Conservation (phyloP, 2,797 vertebrate species). For the Coregonus sp. region DNA sequence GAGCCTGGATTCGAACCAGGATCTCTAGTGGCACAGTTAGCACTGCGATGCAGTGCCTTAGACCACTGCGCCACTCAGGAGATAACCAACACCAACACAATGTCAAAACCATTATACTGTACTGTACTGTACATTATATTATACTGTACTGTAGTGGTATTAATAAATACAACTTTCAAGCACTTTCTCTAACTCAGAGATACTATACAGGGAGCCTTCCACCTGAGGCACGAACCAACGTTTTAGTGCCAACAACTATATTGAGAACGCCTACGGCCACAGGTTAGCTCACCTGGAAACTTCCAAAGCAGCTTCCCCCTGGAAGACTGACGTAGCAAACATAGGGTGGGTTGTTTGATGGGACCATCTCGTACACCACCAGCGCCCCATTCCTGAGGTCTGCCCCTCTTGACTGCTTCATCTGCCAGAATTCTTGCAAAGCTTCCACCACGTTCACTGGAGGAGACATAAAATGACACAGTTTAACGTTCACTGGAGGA, state of each 20-base stretch:
- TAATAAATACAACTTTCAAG: neutral
- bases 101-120: neutral
- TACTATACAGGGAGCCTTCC: too few relatives aligned
- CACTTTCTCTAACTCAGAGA: neutral
- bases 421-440: conserved; percentile 98
- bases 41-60: too few relatives aligned
- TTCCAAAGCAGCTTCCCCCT: conserved; percentile 96
- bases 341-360: conserved; percentile 91
- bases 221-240: too few relatives aligned
- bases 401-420: conserved; percentile 94
- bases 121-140: too few relatives aligned
- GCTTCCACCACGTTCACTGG: conserved; percentile 97
- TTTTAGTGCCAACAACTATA: neutral
- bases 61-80: too few relatives aligned
- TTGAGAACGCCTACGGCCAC: neutral
- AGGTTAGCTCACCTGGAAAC: conserved; percentile 87
- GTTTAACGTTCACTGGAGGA: neutral
- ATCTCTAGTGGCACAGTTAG: too few relatives aligned
- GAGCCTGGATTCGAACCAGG: too few relatives aligned
- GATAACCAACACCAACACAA: neutral
- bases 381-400: conserved; percentile 93
- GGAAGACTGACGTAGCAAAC: conserved; percentile 96
- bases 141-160: neutral
- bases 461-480: conserved; percentile 13
- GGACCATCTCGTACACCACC: conserved; percentile 98